These are phyloP conservation scores for Alloscopus bannaensis DNA, from an alignment of 2,888 invertebrate species.

Conservation along the genomic window DNA sequence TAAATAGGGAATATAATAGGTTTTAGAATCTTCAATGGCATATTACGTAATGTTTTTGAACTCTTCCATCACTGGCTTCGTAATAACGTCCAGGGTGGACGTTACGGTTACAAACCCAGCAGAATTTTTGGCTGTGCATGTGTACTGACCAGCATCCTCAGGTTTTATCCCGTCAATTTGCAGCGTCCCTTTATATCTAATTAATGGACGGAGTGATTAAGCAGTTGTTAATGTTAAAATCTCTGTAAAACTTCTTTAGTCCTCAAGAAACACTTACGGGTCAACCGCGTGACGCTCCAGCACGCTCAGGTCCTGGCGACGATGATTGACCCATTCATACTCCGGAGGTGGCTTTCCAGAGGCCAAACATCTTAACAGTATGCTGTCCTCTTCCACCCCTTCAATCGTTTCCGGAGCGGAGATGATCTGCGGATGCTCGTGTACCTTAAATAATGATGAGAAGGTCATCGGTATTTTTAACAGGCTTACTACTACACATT, in stretches of 20 bases:
- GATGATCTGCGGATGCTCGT: constrained; percentile 70
- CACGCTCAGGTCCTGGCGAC: constrained; percentile 80
- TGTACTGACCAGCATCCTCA: constrained; percentile 87
- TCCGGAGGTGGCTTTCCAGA: constrained; percentile 89
- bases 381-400: constrained; percentile 88
- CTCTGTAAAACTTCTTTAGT: background rate
- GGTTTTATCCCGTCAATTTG: constrained; percentile 84
- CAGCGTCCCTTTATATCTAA: constrained; percentile 80
- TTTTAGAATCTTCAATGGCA: background rate
- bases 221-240: background rate
- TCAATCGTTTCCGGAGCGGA: constrained; percentile 79
- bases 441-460: constrained; percentile 65
- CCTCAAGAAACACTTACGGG: constrained; percentile 68
- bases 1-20: background rate
- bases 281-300: constrained; percentile 83
- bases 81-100: constrained; percentile 84
- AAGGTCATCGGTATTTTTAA: constrained; percentile 4
- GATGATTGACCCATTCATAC: constrained; percentile 82
- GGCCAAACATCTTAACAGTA: constrained; percentile 85
- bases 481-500: too few relatives aligned
- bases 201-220: too few relatives aligned
- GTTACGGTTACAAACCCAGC: constrained; percentile 84
- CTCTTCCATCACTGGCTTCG: constrained; percentile 88
- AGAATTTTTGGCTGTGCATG: constrained; percentile 86
- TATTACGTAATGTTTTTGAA: constrained; percentile 82